Evolutionary conservation across 37 sponge, comb jelly and placozoan species (phyloP), one percentile per base, ranked within the genome.

Genomic region (Ianthella basta): DNA sequence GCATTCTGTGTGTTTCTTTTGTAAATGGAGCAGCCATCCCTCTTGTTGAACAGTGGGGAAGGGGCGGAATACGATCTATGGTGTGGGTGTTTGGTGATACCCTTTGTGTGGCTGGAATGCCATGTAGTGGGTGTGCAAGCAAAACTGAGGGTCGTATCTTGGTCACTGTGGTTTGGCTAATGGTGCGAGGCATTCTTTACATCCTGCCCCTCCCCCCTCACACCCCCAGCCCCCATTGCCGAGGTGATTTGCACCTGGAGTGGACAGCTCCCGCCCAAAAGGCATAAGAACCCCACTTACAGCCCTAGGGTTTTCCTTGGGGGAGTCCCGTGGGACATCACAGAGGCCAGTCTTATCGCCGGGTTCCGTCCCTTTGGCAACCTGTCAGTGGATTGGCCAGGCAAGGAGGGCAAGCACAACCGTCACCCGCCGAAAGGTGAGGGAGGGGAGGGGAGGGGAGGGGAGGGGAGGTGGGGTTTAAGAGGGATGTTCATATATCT

Each of bases 291-390:
- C 82, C 97, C 97, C 37, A 95, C 94, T 67, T 99, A 93, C 92
- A 91, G 92, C 29, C 82, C 92, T 5, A 90, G 99, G 36, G 95
- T 99, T 0, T 99, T 99, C 77, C 92, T 99, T 29, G 99, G 99
- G 13, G 99, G 99, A 3, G 99, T 99, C 1, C 99, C 99, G 0
- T 99, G 99, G 99, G 99, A 99, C 88, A 96, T 96, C 80, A 99
- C 97, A 4, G 96, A 99, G 83, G 90, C 88, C 30, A 86, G 80
- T 0, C 92, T 99, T 14, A 68, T 95, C 1, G 86, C 89, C 6
- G 79, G 89, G 16, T 99, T 99, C 86, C 79, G 86, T 33, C 83
- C 86, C 24, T 99, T 92, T 89, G 99, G 99, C 12, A 80, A 27
- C 57, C 81, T 99, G 25, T 72, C 55, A n/a, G 87, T 99, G 44